phyloP scores from a whole-genome alignment of 1,140 invertebrate species.

The Philaenus spumarius region DNA sequence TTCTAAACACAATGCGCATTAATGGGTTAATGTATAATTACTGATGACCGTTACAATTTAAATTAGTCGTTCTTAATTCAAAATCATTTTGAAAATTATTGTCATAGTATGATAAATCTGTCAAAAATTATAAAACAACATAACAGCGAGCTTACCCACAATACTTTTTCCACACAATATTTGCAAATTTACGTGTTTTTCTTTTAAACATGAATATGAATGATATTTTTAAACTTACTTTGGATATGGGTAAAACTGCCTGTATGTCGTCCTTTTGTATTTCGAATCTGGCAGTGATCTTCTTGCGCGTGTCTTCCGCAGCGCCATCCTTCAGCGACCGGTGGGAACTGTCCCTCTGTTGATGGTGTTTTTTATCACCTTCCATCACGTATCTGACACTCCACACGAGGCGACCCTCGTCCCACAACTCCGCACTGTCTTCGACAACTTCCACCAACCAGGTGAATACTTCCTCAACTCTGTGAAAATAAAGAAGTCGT shows the following conservation, averaged over 20 bases:
- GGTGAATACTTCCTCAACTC: constrained; percentile 77
- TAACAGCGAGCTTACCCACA: too few species aligned
- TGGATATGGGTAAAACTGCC: constrained; percentile 88
- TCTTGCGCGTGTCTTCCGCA: not conserved
- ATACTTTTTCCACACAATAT: too few species aligned
- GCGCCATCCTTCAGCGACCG: not conserved
- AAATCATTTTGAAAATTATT: too few species aligned
- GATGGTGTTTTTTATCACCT: constrained; percentile 28
- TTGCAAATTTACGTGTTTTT: too few species aligned
- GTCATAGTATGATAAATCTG: too few species aligned
- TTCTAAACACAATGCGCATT: too few species aligned
- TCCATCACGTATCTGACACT: constrained; percentile 52
- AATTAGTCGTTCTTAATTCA: too few species aligned
- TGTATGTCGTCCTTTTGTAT: constrained; percentile 93
- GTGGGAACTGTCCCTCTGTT: constrained; percentile 39
- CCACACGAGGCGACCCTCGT: constrained; percentile 76
- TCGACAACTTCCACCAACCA: constrained; percentile 87
- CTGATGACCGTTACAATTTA: too few species aligned
- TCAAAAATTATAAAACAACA: too few species aligned
- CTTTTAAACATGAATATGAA: too few species aligned
- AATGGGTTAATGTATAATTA: too few species aligned
- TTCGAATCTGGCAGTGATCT: constrained; percentile 68
- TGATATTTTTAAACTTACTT: too few species aligned
- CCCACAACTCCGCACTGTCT: constrained; percentile 62
- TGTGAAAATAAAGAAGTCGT: constrained; percentile 26